Conservation (phyloP, 2,888 invertebrate species). For the Apamea sordens region DNA sequence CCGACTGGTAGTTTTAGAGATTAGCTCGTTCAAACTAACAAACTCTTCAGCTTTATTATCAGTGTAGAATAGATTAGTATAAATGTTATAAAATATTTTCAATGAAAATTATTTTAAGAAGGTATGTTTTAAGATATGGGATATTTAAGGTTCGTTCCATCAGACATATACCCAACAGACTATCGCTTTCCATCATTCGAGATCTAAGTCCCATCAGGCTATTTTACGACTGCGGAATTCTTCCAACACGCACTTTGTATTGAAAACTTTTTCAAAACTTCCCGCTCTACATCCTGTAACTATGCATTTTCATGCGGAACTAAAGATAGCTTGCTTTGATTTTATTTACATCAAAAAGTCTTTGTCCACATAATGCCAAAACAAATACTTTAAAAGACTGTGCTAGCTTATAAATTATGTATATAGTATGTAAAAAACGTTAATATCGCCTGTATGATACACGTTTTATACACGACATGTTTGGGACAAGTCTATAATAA, state of each 20-base stretch:
- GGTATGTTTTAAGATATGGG: not conserved
- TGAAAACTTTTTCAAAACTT: not conserved
- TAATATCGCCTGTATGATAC: not conserved
- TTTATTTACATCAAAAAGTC: not conserved
- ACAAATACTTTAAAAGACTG: too few species aligned
- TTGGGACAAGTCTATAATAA: not conserved
- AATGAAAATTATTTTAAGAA: not conserved
- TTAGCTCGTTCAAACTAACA: too few species aligned
- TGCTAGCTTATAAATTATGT: not conserved
- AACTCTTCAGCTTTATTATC: too few species aligned
- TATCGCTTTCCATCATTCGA: not conserved
- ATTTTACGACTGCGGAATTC: not conserved
- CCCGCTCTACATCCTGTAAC: not conserved
- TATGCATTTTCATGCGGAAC: not conserved
- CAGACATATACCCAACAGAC: not conserved
- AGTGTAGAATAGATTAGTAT: too few species aligned
- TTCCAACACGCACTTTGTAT: not conserved
- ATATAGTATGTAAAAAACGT: not conserved
- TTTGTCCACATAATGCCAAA: not conserved
- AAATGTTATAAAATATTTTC: not conserved
- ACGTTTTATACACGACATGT: not conserved
- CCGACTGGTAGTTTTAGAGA: too few species aligned
- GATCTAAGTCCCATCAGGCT: not conserved
- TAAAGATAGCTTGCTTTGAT: constrained; percentile 14
- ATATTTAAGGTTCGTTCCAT: not conserved